Conservation (phyloP, 2,888 invertebrate genomes). For the Eupithecia inturbata region DNA sequence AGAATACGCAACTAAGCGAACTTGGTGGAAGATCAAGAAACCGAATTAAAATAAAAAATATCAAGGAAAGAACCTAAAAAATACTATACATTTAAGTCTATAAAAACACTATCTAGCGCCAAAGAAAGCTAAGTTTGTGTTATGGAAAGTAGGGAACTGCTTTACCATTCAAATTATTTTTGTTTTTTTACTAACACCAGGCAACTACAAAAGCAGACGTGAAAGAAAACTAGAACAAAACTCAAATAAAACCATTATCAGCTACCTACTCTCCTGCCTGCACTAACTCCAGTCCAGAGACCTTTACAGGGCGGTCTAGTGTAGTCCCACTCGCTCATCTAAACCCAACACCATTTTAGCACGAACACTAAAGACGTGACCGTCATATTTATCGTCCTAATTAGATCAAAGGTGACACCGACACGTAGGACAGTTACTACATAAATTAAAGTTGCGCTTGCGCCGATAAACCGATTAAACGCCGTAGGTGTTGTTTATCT, state of each 20-base stretch:
- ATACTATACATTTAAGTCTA: background rate
- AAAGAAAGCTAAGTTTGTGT: background rate
- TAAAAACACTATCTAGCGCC: too few species aligned
- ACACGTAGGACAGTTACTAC: conserved; percentile 43
- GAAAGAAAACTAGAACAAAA: background rate
- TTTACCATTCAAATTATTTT: background rate
- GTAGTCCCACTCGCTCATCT: conserved; percentile 15
- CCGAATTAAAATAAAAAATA: background rate
- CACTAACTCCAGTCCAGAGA: background rate
- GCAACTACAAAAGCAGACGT: background rate
- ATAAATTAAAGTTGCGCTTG: conserved; percentile 42
- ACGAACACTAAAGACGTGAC: conserved; percentile 61
- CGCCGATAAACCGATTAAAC: conserved; percentile 28
- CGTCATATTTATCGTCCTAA: conserved; percentile 67
- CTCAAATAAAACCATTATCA: background rate
- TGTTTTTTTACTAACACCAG: background rate
- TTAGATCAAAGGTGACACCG: conserved; percentile 77
- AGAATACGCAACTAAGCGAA: background rate
- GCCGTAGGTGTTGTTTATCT: conserved; percentile 27
- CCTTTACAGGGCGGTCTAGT: background rate
- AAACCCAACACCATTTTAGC: conserved; percentile 62
- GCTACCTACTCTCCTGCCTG: background rate
- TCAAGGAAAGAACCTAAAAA: background rate
- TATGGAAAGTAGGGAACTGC: background rate
- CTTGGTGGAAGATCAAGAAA: background rate